Base-by-base conservation (phyloP, 2,113 vertebrate species). In the Anolis carolinensis region DNA sequence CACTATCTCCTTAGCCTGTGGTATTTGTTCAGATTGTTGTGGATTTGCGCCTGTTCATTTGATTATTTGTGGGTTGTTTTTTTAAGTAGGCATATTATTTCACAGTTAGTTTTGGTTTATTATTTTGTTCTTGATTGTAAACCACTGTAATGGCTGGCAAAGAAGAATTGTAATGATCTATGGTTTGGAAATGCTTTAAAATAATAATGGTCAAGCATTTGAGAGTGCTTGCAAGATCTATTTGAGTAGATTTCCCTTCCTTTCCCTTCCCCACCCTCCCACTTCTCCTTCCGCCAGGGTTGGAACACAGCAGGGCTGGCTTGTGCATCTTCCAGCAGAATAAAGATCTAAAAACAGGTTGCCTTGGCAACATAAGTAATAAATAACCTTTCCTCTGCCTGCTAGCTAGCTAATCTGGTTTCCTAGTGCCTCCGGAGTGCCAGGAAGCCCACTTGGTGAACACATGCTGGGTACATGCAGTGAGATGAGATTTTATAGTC, bases 361-460 rank as follows among this genome's bases (percentile, higher is more conserved):
- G 82, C 76, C 81, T 80, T 88, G 70, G 87, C 50, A 79, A 84
- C 44, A 36, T 71, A 67, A 67, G 44, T 75, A 88, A 84, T 88
- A 88, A 88, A 84, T 88, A 84, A 84, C 59, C 25, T 75, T 83
- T 76, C 82, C 87, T 68, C 76, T 81, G 50, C 70, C 87, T 91
- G 83, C 86, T 90, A 90, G 83, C 86, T 90, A 90, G 50, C n/a
- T 72, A 65, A 86, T 79, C 86, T 85, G 9, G 84, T 81, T 84
- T 90, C 87, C 88, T 82, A 81, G 87, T n/a, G 84, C 63, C 52
- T 23, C 74, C 30, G n/a, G 70, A 84, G 77, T 88, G 72, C 55
- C 85, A 67, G 1, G 67, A 89, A 86, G 89, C 88, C 83, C 74
- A 76, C 50, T 55, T 65, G 79, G 39, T 39, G 48, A 84, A 71